Evolutionary conservation across 2,113 vertebrate genomes (phyloP), one percentile per base, ranked within the genome.

Genomic region (Corythoichthys haematopterus): DNA sequence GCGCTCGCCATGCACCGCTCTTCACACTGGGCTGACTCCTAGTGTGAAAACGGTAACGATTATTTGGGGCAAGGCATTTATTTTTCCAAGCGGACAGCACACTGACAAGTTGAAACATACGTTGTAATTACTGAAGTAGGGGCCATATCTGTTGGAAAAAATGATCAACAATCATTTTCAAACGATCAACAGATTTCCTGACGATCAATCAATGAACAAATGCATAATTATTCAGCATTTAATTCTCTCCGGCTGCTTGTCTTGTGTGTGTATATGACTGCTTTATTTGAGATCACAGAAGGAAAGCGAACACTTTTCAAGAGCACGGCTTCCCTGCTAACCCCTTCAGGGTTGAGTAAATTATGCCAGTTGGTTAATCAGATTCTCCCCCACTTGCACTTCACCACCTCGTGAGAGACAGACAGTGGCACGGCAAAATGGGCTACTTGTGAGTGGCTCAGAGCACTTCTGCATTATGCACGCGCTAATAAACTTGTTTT

Each of bases 291-390:
- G 61, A 69, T 68, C 69, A 63, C 43, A 50, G 12, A 70, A 36
- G 51, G 50, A 65, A 74, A 67, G 52, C 35, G 2, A 36, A 40
- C 65, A 55, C 66, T 78, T 67, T 78, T 64, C 58, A 79, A 80
- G 66, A 76, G 66, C 68, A 71, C 8, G 9, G 20, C 71, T 47
- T 52, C 64, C 68, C 62, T 14, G 56, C 74, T 72, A 64, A 74
- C 78, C 80, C 69, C 72, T 74, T 57, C 36, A 71, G 70, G 78
- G 76, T 66, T 37, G 56, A n/a, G 68, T 78, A 71, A 80, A 74
- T 84, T 65, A 79, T 78, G 75, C 77, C 79, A 80, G 72, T 81
- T 46, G 65, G 78, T 83, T 86, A 82, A 80, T 83, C 74, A 83
- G 68, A 84, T 80, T 83, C 84, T 71, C 57, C 78, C 66, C 50